Base-by-base conservation (phyloP, 2,113 vertebrate genomes). In the Phaethornis superciliosus region DNA sequence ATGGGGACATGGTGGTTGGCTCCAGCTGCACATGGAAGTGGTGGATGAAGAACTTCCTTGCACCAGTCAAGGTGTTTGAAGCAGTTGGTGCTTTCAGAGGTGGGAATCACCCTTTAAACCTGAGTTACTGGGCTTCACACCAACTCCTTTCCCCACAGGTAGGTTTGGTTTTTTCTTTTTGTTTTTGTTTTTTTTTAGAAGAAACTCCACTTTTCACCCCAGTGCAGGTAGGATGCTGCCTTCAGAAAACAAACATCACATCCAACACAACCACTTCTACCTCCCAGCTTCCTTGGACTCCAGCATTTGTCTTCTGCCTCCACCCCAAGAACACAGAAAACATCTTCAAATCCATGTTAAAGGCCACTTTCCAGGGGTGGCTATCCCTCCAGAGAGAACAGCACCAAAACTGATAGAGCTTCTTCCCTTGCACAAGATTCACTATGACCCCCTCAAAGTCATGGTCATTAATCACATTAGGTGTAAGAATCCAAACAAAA, bases 381-480 rank as follows among this genome's bases (percentile, higher is more conserved):
- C 46, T 44, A 24, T 20, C 49, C 37, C 8, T 2, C 10, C 26
- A 8, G 47, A 67, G 49, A 22, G 27, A 84, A 17, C 0, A 75
- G 27, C 72, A 81, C 22, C 26, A 52, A 20, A 27, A 21, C n/a
- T 65, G 52, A 37, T n/a, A 26, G 10, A 15, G 22, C 63, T n/a
- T 64, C 8, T 62, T 81, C 76, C 71, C 52, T 80, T 7, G 20
- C 33, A 28, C 67, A 58, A 40, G 47, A 18, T 7, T 69, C 5
- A 7, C 69, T 62, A 23, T 33, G 82, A 47, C 81, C 56, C 86
- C 86, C 86, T 70, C 75, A 59, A 33, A 92, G 33, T n/a, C 67
- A 72, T 91, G 94, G 83, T 46, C 63, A 82, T 93, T 95, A 74
- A 94, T 96, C 88, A 88, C 93, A 94, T 91, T 82, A 92, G 58